Conservation (phyloP, 1,140 invertebrate genomes). For the Maniola jurtina region DNA sequence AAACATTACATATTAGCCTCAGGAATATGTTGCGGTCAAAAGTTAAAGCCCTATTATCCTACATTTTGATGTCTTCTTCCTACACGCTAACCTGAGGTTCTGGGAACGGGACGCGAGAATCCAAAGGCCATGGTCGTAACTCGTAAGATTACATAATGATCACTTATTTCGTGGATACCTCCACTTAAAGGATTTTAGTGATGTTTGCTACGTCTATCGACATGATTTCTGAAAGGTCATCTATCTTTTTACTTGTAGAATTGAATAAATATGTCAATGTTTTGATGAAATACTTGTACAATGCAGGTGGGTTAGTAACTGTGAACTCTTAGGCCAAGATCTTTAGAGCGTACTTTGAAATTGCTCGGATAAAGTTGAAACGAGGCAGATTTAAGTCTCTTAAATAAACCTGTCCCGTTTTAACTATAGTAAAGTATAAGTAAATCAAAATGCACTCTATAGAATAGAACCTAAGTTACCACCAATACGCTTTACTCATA, state of each 20-base stretch:
- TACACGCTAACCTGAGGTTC: slow-evolving; percentile 41
- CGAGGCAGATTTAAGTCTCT: too few relatives aligned
- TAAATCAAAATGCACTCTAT: background rate
- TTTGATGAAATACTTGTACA: too few relatives aligned
- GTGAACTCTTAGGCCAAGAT: too few relatives aligned
- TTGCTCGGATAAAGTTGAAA: too few relatives aligned
- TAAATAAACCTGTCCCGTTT: background rate
- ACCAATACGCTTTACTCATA: too few relatives aligned
- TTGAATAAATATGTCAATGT: background rate
- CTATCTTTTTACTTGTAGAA: too few relatives aligned
- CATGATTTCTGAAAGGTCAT: slow-evolving; percentile 13
- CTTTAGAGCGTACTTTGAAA: too few relatives aligned
- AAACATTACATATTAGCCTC: background rate
- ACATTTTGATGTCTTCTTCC: slow-evolving; percentile 32
- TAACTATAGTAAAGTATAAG: too few relatives aligned
- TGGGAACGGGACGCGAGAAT: slow-evolving; percentile 40
- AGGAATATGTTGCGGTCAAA: slow-evolving; percentile 4
- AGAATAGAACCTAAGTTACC: too few relatives aligned
- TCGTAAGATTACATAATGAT: slow-evolving; percentile 64
- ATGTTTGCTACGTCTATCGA: slow-evolving; percentile 31
- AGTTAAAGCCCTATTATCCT: slow-evolving; percentile 25
- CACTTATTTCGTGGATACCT: slow-evolving; percentile 56
- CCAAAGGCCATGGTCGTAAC: slow-evolving; percentile 42
- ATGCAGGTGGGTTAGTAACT: too few relatives aligned
- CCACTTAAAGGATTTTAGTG: slow-evolving; percentile 40